phyloP scores from a whole-genome alignment of 2,888 invertebrate species.

The Pollenia labialis region DNA sequence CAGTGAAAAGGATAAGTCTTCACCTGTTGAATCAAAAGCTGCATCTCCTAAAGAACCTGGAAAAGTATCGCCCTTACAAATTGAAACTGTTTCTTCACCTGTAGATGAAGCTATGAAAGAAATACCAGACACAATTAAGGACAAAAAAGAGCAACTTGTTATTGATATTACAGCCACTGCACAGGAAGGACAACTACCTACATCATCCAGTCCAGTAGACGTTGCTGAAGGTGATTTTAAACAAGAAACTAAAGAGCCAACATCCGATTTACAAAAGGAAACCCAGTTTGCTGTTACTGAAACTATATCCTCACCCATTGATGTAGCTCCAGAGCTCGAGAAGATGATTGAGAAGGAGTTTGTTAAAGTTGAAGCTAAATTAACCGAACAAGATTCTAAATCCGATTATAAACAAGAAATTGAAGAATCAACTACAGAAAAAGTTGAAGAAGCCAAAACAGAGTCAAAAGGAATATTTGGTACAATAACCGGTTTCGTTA shows the following conservation, averaged over 20 bases:
- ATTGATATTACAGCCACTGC: background rate
- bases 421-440: slow-evolving; percentile 61
- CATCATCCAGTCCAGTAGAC: slow-evolving; percentile 54
- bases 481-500: slow-evolving; percentile 30
- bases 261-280: background rate
- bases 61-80: slow-evolving; percentile 9
- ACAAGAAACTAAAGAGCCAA: slow-evolving; percentile 27
- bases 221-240: slow-evolving; percentile 61
- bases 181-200: slow-evolving; percentile 21
- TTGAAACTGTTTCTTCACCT: slow-evolving; percentile 79
- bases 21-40: slow-evolving; percentile 48
- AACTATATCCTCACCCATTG: slow-evolving; percentile 78
- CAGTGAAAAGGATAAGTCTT: too few relatives aligned
- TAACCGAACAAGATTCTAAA: slow-evolving; percentile 12
- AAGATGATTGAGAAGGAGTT: slow-evolving; percentile 56
- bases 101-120: slow-evolving; percentile 77
- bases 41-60: slow-evolving; percentile 65
- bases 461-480: slow-evolving; percentile 38
- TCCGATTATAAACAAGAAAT: slow-evolving; percentile 19
- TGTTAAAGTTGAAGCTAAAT: slow-evolving; percentile 47
- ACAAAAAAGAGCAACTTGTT: slow-evolving; percentile 38
- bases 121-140: background rate
- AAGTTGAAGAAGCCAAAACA: slow-evolving; percentile 27
- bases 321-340: slow-evolving; percentile 66
- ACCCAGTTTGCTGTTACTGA: slow-evolving; percentile 30